A percentile compares a stretch with the other conserved stretches of the same genome.
These are phyloP conservation scores for Phallusia fumigata DNA, from an alignment of 23 tunicate genomes.

Conservation along the genomic window DNA sequence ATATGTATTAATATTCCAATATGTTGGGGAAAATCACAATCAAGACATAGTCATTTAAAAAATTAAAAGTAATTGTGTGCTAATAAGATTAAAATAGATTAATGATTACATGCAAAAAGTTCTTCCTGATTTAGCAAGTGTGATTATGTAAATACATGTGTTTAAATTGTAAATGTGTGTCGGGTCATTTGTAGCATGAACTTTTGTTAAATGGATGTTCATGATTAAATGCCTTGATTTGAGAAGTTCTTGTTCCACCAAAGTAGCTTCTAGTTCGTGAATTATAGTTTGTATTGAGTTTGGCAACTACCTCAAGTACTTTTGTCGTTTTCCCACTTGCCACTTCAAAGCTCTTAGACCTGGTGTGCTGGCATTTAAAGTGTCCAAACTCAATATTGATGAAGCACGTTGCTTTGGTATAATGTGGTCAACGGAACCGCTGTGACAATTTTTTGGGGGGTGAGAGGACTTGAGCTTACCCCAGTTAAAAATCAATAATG, in stretches of 20 bases:
- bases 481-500: neutral
- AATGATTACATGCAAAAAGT: neutral
- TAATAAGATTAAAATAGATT: neutral
- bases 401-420: neutral
- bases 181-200: neutral
- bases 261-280: no score
- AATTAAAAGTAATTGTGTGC: no score
- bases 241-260: no score
- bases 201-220: neutral
- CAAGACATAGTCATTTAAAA: no score
- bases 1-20: no score
- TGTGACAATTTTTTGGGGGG: neutral
- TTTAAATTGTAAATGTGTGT: no score
- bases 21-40: no score
- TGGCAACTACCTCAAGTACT: constrained; percentile 3
- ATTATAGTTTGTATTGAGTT: neutral
- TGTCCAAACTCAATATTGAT: constrained; percentile 7
- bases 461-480: constrained; percentile 4
- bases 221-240: neutral
- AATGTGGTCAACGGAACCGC: neutral
- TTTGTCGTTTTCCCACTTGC: constrained; percentile 2
- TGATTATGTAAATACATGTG: no score
- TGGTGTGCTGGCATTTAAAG: neutral
- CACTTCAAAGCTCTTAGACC: constrained; percentile 5
- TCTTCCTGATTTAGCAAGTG: neutral